Evolutionary conservation across 2,888 invertebrate genomes (phyloP), one percentile per base, ranked within the genome.

Genomic region (Tinea pellionella): DNA sequence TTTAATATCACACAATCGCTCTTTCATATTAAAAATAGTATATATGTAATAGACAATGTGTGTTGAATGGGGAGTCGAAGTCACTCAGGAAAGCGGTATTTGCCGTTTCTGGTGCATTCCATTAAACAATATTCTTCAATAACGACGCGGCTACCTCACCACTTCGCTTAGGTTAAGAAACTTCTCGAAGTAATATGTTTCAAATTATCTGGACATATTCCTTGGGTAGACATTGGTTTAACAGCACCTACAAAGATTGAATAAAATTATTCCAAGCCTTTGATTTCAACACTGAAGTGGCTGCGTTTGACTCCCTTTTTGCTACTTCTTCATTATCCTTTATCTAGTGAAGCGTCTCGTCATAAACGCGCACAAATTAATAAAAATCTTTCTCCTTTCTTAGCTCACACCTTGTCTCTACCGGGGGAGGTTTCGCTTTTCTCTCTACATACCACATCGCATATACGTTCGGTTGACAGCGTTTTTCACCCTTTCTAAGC

Each of bases 231-330:
- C 37, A 37, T 37, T 37, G 37, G 37, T 6, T 37, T 12, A 37
- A 37, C 9, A 37, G 37, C 37, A 37, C 37, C 37, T 37, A 37
- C 37, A 37, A 37, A 37, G 37, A 6, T 37, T 37, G 37, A 37
- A 37, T 37, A 37, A 37, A 24, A 37, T 37, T 37, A 37, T 37
- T 37, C 37, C 12, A 12, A 7, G 16, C 12, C 11, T 2, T 58
- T 58, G 15, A 58, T 41, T 16, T 19, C 16, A 16, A 37, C 16
- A 53, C 59, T 59, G 59, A 59, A 59, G 59, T 43, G 47, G 59
- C 59, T 29, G 29, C 43, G 13, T 24, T 59, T 59, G 59, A 59
- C 59, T 59, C 43, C 47, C 24, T 42, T 43, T 59, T 59, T 59
- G 24, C 24, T 24, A 24, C 2, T 24, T 24, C 24, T 6, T 24